Evolutionary conservation across 2,888 invertebrate genomes (phyloP), one percentile per base, ranked within the genome.

Genomic region (Pachycephus smyrnensis): DNA sequence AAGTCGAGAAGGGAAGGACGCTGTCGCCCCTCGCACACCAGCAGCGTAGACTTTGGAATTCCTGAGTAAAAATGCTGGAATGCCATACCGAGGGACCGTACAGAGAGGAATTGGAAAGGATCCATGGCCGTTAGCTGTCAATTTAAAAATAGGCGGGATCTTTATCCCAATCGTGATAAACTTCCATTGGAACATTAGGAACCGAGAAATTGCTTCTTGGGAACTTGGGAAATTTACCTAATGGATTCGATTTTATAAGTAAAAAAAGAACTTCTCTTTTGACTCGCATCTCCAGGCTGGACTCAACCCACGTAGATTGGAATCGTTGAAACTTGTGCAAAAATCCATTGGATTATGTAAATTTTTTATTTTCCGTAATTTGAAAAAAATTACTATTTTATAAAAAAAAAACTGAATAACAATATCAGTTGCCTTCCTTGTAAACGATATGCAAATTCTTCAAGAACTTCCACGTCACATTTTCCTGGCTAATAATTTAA

Each of bases 61-160:
- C 73, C 35, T 55, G 15, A 73, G 76, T 75, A 78, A 78, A 78
- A 78, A 78, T 78, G 69, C 76, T 40, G 74, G 74, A 77, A 77
- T 75, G 69, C 36, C 33, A 30, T 32, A 37, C 36, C 74, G 69
- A 77, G 69, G 75, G 71, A 69, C 77, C 69, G 71, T 75, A 12
- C 12, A 31, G 37, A 76, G 73, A 3, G 12, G 36, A 31, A 73
- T 36, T 55, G 23, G 55, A 55, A 55, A 55, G 55, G 55, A 55
- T 23, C 55, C 9, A 9, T 15, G 23, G 55, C 9, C 55, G 55
- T 55, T 55, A 23, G 55, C 55, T 55, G 55, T 55, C 55, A 55
- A 55, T 55, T 55, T 55, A 40, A 55, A 55, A 23, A 55, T 23
- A 55, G 23, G 55, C 55, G 9, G 23, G 23, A 3, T 55, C 55